Percentiles rank a stretch among this genome's conserved stretches.
These are phyloP conservation scores for Lycodopsis pacificus DNA, from an alignment of 2,797 vertebrate species.

Conservation along the genomic window DNA sequence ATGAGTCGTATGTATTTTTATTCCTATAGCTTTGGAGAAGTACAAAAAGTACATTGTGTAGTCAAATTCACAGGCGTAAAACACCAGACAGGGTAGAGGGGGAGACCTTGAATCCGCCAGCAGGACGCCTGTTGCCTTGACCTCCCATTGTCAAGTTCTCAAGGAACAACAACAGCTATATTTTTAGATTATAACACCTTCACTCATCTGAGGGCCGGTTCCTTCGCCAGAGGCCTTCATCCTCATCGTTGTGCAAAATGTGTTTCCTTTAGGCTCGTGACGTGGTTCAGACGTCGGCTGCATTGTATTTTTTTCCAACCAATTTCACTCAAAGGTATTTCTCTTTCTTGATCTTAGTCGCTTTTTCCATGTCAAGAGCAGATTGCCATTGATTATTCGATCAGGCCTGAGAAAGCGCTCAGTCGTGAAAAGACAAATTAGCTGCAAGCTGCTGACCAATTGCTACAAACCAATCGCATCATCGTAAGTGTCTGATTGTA, in stretches of 20 bases:
- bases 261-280: slow-evolving; percentile 28
- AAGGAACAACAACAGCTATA: slow-evolving; percentile 33
- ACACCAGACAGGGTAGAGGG: slow-evolving; percentile 24
- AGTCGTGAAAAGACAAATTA: slow-evolving; percentile 84
- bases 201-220: slow-evolving; percentile 34
- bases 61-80: slow-evolving; percentile 14
- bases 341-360: slow-evolving; percentile 42
- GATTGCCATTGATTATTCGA: slow-evolving; percentile 82
- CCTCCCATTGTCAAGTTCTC: slow-evolving; percentile 50
- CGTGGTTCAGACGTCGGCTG: not conserved
- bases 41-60: not conserved
- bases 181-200: slow-evolving; percentile 52
- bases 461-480: slow-evolving; percentile 80
- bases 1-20: not conserved
- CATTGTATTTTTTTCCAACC: slow-evolving; percentile 17
- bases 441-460: slow-evolving; percentile 83
- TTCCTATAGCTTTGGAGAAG: not conserved
- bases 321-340: slow-evolving; percentile 55
- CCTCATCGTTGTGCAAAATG: slow-evolving; percentile 27
- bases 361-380: slow-evolving; percentile 71
- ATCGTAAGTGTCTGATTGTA: slow-evolving; percentile 68
- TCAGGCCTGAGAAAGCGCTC: slow-evolving; percentile 76
- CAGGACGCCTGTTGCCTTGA: slow-evolving; percentile 70
- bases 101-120: slow-evolving; percentile 57
- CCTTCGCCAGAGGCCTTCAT: slow-evolving; percentile 43